Evolutionary conservation across 2,113 vertebrate genomes (phyloP).

Genomic region (Microcebus griseorufus): DNA sequence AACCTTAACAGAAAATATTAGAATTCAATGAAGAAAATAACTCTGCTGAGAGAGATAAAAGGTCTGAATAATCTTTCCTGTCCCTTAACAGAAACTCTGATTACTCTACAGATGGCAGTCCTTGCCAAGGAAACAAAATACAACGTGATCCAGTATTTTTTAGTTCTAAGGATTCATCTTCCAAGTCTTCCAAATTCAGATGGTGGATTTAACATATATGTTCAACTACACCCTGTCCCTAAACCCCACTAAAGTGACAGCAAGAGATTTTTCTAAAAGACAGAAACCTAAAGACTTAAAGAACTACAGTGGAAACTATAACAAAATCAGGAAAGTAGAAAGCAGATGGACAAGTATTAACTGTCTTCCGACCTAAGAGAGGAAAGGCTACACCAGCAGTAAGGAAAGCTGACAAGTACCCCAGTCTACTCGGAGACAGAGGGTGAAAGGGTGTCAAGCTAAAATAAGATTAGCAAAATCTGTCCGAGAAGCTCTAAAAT

Average conservation of each 20-base stretch:
- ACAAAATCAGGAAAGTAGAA: background rate
- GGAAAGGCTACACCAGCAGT: background rate
- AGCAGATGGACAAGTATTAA: background rate
- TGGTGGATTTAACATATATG: background rate
- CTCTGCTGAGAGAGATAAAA: background rate
- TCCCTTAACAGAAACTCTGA: background rate
- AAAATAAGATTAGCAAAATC: background rate
- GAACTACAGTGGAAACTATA: background rate
- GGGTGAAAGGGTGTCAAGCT: background rate
- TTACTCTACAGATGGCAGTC: background rate
- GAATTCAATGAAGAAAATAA: background rate
- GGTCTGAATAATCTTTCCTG: background rate
- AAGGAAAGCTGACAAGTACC: background rate
- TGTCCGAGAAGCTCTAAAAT: background rate
- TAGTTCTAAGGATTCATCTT: background rate
- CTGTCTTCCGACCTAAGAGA: background rate
- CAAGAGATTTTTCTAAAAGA: background rate
- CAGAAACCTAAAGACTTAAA: background rate
- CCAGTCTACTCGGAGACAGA: background rate
- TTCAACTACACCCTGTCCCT: background rate
- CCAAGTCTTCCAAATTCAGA: background rate
- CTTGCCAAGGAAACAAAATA: background rate
- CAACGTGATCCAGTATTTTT: background rate
- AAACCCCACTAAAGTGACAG: background rate
- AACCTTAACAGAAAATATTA: background rate